Base-by-base conservation (phyloP, 2,888 invertebrate species). In the Cinara cedri region DNA sequence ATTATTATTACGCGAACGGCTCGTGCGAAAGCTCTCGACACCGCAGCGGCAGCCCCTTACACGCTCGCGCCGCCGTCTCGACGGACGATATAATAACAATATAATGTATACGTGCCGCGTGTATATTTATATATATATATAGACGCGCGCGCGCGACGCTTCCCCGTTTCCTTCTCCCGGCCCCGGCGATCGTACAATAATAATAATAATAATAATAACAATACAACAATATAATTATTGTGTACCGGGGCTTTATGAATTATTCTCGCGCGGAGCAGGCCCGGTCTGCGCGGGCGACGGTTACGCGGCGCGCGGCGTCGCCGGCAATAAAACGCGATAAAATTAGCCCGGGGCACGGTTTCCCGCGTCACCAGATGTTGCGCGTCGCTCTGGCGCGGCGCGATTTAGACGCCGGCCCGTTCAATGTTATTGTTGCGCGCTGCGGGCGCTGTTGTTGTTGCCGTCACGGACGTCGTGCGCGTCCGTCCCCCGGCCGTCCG, bases 311-410 rank as follows among this genome's bases (percentile, higher is more conserved):
- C 8, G n/a, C 54, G 26, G 54, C 42, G 70, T 13, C 21, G 70
- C 55, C 21, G 68, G 78, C 60, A 78, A 78, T 78, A 78, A 78
- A 78, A 78, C 78, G 51, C 78, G 78, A 78, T 70, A 70, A 70
- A 78, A 78, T 78, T 78, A 78, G 78, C 70, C 60, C n/a, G 49
- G 70, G 55, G 49, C 11, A 6, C 46, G 24, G 19, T 46, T 68
- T 70, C 60, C 54, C 63, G 21, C 74, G 68, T 78, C 60, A 78
- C 78, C 78, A 78, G 78, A 78, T 78, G 78, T 78, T 78, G 51
- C 78, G n/a, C n/a, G n/a, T 34, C 6, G 34, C 34, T 34, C 34
- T 60, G 51, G 78, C 60, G 60, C 42, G 34, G 60, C 42, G 60
- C 42, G 78, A 78, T 70, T 78, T 62, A 68, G 46, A 76, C 14